A percentile compares a stretch with the other conserved stretches of the same genome.
Evolutionary conservation across 1,140 invertebrate genomes (phyloP).

Genomic region (Drosophila equinoxialis): DNA sequence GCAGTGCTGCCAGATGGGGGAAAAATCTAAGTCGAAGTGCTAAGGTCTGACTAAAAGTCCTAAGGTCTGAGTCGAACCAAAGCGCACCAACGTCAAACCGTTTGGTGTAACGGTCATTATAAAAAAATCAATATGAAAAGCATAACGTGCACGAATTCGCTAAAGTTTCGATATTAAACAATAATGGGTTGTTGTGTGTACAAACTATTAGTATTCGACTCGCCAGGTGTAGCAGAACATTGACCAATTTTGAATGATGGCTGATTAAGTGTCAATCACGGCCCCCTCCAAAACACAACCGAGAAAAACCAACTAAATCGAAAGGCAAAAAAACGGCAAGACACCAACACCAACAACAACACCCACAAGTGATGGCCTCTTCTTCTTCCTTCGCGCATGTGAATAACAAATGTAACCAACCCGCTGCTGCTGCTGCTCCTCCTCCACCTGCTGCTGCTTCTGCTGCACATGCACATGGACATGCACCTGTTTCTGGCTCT

Average conservation of each 20-base stretch:
- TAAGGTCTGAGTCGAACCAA: no score
- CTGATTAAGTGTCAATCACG: conserved; percentile 37
- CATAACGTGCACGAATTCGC: conserved; percentile 53
- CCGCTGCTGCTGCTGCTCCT: conserved; percentile 19
- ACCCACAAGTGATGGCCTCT: conserved; percentile 54
- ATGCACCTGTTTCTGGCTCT: conserved; percentile 17
- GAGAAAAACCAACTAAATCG: conserved; percentile 5
- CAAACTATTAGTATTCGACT: conserved; percentile 39
- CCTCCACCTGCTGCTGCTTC: conserved; percentile 15
- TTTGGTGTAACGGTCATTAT: conserved; percentile 10
- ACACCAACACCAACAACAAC: conserved; percentile 33
- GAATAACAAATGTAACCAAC: conserved; percentile 46
- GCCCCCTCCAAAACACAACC: conserved; percentile 22
- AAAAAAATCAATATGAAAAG: conserved; percentile 57
- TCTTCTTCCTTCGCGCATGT: conserved; percentile 56
- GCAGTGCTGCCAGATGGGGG: conserved; percentile 18
- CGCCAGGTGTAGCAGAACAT: conserved; percentile 41
- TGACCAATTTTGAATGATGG: conserved; percentile 38
- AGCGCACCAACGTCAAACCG: no score
- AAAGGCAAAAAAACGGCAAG: conserved; percentile 11
- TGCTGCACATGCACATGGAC: conserved; percentile 2
- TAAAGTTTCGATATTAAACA: conserved; percentile 40
- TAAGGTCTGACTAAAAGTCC: no score
- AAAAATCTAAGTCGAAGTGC: not conserved
- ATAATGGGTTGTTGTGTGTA: conserved; percentile 52